Base-by-base conservation (phyloP, 2,797 vertebrate species). In the Poecilia velifera region DNA sequence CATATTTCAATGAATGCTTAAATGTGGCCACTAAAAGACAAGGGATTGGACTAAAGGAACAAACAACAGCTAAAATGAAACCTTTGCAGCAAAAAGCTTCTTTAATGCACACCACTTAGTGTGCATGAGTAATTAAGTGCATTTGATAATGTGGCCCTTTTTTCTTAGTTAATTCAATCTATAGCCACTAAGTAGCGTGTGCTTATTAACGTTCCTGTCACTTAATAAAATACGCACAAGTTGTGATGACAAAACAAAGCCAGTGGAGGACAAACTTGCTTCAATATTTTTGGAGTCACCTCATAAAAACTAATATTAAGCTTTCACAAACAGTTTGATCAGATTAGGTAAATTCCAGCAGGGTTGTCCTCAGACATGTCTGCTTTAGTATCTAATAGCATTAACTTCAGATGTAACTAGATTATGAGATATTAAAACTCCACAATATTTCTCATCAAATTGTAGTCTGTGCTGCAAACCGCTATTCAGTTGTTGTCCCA, bases 161-260 rank as follows among this genome's bases (percentile, higher is more conserved):
- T 76, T 36, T 57, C 72, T 57, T 20, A 72, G 34, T 74, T 68
- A 82, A 84, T 45, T 78, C 28, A 79, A 51, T 73, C 20, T 18
- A 64, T 64, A 36, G 76, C 49, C n/a, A 4, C 68, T 47, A 72
- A 80, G 72, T 74, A 75, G 31, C 13, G 14, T 6, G 16, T 28
- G 49, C 31, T 77, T 64, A 39, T 76, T 9, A 59, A 47, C 3
- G 13, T 36, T 22, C 41, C 43, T 41, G 57, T 70, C 51, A 59
- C 55, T 70, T 73, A 64, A 79, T 70, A 72, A 53, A 62, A 64
- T 57, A 13, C 43, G 57, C 28, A 53, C 39, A 77, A 74, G 36
- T 43, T 64, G 57, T 75, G 45, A 79, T 47, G 62, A 25, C 77
- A 64, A 76, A 41, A 71, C 41, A 71, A 57, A 75, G 51, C 18